A percentile compares a stretch with the other conserved stretches of the same genome.
phyloP scores from a whole-genome alignment of 2,888 invertebrate genomes.

The Tachina grossa region DNA sequence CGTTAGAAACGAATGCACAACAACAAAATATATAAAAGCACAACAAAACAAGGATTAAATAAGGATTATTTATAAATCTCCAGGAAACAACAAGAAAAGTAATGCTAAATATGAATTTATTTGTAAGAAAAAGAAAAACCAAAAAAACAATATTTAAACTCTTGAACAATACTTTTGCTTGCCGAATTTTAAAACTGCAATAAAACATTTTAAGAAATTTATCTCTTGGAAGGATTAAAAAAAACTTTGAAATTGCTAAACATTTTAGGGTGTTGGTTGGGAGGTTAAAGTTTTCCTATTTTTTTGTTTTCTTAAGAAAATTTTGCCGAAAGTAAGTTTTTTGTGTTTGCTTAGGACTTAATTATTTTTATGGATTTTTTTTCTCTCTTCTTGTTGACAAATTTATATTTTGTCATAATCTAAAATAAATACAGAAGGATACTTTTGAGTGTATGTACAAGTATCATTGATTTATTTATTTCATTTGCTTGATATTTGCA shows the following conservation, averaged over 20 bases:
- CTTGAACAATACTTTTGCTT: not conserved
- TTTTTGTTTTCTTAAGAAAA: too few relatives aligned
- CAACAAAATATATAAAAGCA: constrained; percentile 25
- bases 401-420: too few relatives aligned
- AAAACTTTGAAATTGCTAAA: not conserved
- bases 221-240: not conserved
- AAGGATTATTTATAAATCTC: constrained; percentile 56
- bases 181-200: not conserved
- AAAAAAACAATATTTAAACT: not conserved
- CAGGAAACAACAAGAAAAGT: constrained; percentile 47
- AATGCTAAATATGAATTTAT: constrained; percentile 28
- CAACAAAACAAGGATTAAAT: constrained; percentile 60
- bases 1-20: not conserved
- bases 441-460: too few relatives aligned
- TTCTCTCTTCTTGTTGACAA: too few relatives aligned
- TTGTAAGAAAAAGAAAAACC: not conserved
- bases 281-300: too few relatives aligned
- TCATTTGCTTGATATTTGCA: too few relatives aligned
- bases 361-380: too few relatives aligned
- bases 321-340: too few relatives aligned
- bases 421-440: too few relatives aligned
- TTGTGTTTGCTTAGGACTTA: too few relatives aligned
- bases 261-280: not conserved
- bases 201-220: constrained; percentile 1
- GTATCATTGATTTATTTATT: too few relatives aligned